Conservation (phyloP, 2,888 invertebrate genomes). For the Scaptodrosophila latifasciaeformis region DNA sequence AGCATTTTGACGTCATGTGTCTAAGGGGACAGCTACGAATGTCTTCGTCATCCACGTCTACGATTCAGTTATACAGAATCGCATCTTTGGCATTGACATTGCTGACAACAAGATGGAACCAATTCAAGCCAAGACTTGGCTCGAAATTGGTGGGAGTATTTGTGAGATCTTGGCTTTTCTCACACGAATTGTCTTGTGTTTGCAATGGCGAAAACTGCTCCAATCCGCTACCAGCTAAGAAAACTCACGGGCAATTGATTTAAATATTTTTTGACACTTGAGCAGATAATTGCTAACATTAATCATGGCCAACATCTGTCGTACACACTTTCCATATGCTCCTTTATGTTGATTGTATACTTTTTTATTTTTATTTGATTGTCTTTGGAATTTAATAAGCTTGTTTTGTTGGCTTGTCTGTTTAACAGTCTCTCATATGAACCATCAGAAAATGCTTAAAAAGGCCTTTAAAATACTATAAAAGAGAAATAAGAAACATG, state of each 20-base stretch:
- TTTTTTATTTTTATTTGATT: too few species aligned
- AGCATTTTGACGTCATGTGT: neutral
- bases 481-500: neutral
- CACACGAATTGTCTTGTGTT: slow-evolving; percentile 60
- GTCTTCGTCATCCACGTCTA: neutral
- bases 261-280: slow-evolving; percentile 68
- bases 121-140: slow-evolving; percentile 8
- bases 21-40: neutral
- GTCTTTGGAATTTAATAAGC: neutral
- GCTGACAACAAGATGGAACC: slow-evolving; percentile 19
- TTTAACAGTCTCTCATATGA: neutral
- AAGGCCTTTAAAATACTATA: neutral
- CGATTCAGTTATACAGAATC: slow-evolving; percentile 41
- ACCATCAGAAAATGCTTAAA: neutral
- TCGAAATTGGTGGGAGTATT: slow-evolving; percentile 15
- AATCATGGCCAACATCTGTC: slow-evolving; percentile 57
- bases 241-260: slow-evolving; percentile 50
- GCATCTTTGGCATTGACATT: slow-evolving; percentile 60
- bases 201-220: neutral
- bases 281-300: slow-evolving; percentile 63
- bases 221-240: neutral
- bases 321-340: too few species aligned
- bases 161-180: slow-evolving; percentile 41
- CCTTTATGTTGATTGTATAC: too few species aligned
- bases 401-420: neutral